Conservation (phyloP, 1,140 invertebrate species). For the Battus philenor region DNA sequence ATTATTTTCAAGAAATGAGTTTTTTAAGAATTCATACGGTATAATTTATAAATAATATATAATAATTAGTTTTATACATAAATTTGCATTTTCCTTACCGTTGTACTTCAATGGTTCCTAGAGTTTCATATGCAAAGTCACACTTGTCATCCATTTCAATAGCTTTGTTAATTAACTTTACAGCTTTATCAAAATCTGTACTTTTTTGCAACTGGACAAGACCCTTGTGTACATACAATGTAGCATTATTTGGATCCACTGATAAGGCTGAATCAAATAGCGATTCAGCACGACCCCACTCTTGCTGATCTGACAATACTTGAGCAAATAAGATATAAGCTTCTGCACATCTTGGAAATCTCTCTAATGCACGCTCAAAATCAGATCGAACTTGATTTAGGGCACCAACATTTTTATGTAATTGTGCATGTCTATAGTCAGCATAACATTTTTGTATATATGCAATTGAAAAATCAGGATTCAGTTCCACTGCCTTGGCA, state of each 20-base stretch:
- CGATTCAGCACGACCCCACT: constrained; percentile 88
- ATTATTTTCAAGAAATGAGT: too few relatives aligned
- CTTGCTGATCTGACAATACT: constrained; percentile 88
- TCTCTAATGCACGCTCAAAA: constrained; percentile 85
- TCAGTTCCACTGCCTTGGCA: constrained; percentile 86
- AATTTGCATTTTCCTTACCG: too few relatives aligned
- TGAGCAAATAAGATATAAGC: constrained; percentile 89
- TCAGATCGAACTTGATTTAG: constrained; percentile 77
- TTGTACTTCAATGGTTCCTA: constrained; percentile 95
- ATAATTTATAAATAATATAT: too few relatives aligned
- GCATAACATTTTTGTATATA: constrained; percentile 92
- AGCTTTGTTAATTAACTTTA: constrained; percentile 87
- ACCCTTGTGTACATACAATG: constrained; percentile 90
- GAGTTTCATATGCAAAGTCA: constrained; percentile 95
- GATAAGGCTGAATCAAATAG: constrained; percentile 88
- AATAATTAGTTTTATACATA: too few relatives aligned
- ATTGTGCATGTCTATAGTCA: constrained; percentile 85
- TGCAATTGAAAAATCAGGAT: constrained; percentile 89
- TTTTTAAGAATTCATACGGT: too few relatives aligned
- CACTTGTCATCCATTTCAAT: constrained; percentile 93
- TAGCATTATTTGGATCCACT: constrained; percentile 91
- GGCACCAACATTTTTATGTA: constrained; percentile 74
- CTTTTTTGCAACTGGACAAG: constrained; percentile 89
- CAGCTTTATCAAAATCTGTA: constrained; percentile 86
- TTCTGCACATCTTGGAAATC: constrained; percentile 90